Base-by-base conservation (phyloP, 2,113 vertebrate genomes). In the Mastomys natalensis region DNA sequence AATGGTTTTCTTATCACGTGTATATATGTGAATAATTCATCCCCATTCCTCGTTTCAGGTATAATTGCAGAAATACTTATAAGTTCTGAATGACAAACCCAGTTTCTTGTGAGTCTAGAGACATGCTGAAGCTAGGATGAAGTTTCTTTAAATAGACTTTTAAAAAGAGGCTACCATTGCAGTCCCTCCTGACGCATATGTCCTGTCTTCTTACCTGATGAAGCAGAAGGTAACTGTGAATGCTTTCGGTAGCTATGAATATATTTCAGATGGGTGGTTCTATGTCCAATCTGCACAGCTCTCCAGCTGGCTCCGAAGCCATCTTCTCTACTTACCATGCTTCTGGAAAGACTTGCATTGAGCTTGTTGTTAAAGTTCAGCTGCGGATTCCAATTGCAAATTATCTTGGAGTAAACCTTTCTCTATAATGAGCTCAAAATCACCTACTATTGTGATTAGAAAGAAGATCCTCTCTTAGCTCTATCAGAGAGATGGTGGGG, bases 391-490 rank as follows among this genome's bases (percentile, higher is more conserved):
- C 70, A 48, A 68, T 3, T 34, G 7, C 58, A 68, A 43, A 29
- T 76, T 76, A 21, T 45, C 19, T 86, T 60, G 64, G 34, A 74
- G 19, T 0, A 43, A 15, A 7, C 1, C 5, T 84, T 77, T 80
- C 81, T 66, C 88, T 68, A 62, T 21, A 82, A 87, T 55, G 29
- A 53, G 0, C 8, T 24, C 37, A 62, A 37, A 87, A 72, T 90
- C 45, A 84, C n/a, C 29, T 55, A 31, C 3, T 34, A 22, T 74
- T 48, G 55, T 53, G n/a, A 60, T 82, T 82, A 26, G 43, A 76
- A 94, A 62, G 90, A 95, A 62, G 90, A 40, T 72, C 40, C 45
- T 87, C 53, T 91, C n/a, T 89, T 34, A 45, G 29, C 13, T 55
- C 6, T 72, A 11, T 60, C 72, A 17, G 64, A n/a, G 66, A 89